Evolutionary conservation across 1,140 invertebrate species (phyloP).

Genomic region (Atta colombica): DNA sequence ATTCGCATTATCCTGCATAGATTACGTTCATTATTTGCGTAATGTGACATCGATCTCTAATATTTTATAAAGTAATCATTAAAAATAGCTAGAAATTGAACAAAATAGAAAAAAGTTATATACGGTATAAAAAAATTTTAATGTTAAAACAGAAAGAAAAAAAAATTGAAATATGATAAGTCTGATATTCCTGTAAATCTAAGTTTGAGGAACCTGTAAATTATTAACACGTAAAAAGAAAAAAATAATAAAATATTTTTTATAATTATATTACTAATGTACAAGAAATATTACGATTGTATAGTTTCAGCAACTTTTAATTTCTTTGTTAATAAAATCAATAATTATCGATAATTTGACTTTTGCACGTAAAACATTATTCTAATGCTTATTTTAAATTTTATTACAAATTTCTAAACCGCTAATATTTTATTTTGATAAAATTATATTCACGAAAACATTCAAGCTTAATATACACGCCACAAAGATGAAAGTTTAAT

Average conservation of each 20-base stretch:
- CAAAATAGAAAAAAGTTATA: not conserved
- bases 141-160: not conserved
- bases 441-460: not conserved
- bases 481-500: slow-evolving; percentile 1
- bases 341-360: not conserved
- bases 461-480: not conserved
- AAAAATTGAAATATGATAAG: not conserved
- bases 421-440: not conserved
- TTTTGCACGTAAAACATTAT: not conserved
- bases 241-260: slow-evolving; percentile 32
- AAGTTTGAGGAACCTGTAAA: not conserved
- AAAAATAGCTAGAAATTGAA: slow-evolving; percentile 10
- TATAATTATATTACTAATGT: slow-evolving; percentile 19
- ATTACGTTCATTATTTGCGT: slow-evolving; percentile 27
- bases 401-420: slow-evolving; percentile 13
- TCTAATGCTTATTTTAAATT: not conserved
- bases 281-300: no score
- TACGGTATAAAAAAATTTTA: not conserved
- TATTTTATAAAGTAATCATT: not conserved
- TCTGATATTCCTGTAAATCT: no score
- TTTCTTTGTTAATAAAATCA: slow-evolving; percentile 12
- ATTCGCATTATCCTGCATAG: slow-evolving; percentile 16
- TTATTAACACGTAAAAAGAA: not conserved
- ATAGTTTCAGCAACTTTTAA: slow-evolving; percentile 9
- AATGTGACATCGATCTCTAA: slow-evolving; percentile 31